Base-by-base conservation (phyloP, 2,888 invertebrate species). In the Plusia festucae region DNA sequence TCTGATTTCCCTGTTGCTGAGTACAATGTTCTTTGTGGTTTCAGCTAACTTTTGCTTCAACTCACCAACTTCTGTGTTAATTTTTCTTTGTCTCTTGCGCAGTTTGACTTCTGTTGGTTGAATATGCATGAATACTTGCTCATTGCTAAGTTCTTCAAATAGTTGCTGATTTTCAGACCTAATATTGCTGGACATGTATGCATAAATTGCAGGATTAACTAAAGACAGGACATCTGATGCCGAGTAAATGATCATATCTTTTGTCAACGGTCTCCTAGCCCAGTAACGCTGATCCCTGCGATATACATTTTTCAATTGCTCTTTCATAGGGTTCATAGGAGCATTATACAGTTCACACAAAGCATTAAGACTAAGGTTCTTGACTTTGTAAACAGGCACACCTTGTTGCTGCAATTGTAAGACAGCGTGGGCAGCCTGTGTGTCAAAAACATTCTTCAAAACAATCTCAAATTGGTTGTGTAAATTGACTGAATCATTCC, bases 321-420 rank as follows among this genome's bases (percentile, higher is more conserved):
- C 98, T 89, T 98, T 99, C 92, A 98, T 97, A 0, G 98, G 98
- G 93, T 99, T 99, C 85, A 97, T 96, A 0, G 98, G 97, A 55
- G 98, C 98, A 85, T 97, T 97, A 89, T 99, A 98, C 73, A 97
- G 96, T 91, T 98, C 98, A 91, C 99, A 99, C 61, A 99, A 95
- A 60, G 98, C 98, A 94, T 98, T 98, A 65, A 99, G 95, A 81
- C 98, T 98, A 55, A 99, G 97, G 89, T 98, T 98, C 93, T 99
- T 99, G 60, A 98, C 98, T 95, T 99, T 99, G 88, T 99, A 98
- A 58, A 99, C 98, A 40, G 99, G 98, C 83, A 98, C 97, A 70
- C 97, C 97, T 68, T 97, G 98, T 83, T 98, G 98, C 93, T 99
- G 99, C 86, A 97, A 97, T 86, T 99, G 98, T 56, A 99, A 93